Evolutionary conservation across 2,888 invertebrate species (phyloP), one percentile per base, ranked within the genome.

Genomic region (Pristionchus arcanus): DNA sequence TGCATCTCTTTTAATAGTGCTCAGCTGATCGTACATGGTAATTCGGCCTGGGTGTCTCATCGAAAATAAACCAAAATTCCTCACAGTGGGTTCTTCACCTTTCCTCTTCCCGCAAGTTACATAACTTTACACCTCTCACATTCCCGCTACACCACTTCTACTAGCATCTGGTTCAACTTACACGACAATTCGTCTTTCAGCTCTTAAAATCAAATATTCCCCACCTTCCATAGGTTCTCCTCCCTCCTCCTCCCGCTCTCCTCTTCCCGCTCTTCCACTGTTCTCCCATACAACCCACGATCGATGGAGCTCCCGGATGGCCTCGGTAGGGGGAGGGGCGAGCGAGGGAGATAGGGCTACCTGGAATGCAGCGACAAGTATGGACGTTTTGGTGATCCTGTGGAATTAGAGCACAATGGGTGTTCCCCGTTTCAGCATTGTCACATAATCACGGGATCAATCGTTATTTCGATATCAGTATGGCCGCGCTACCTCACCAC

Each of bases 331-430:
- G 49, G 90, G 77, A 2, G 91, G 87, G 0, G 93, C 92, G 42
- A 90, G 53, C 11, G 90, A 55, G 31, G 90, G 90, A 49, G 89
- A 55, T 21, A 93, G 87, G 3, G 93, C 91, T 4, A 91, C 84
- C 19, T 92, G 91, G 0, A 93, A 89, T 59, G 59, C 42, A 49
- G 42, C 42, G 3, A 5, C 9, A 9, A 42, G 3, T 42, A 42
- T 42, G 42, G 42, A 42, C 42, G 42, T 5, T 42, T 42, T 42
- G 3, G 42, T 42, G 9, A 42, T 42, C 42, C 42, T 5, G 42
- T 9, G 9, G 9, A 42, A 5, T 42, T 42, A 9, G 42, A 42
- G 42, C 3, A 9, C 3, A 5, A 42, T 42, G 42, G n/a, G 3
- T 42, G 42, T 5, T 42, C 9, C 42, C 3, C 3, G 59, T 59